Conservation (phyloP, 2,797 vertebrate genomes). For the Ceryle rudis region DNA sequence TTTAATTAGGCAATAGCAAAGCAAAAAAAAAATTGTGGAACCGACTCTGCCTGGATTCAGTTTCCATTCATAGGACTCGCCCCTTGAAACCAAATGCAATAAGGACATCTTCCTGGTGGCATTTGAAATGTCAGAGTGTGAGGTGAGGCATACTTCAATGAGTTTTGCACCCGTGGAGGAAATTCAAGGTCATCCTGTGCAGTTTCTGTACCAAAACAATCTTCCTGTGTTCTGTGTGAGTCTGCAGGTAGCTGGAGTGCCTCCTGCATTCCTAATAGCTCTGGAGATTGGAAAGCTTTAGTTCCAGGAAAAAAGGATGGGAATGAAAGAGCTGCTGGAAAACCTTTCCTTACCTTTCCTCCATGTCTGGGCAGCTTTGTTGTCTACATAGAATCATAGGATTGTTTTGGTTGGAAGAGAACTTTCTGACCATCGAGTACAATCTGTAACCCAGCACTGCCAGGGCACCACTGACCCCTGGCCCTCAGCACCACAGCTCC, state of each 20-base stretch:
- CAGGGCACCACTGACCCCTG: background rate
- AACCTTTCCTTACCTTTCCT: background rate
- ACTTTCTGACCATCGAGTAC: background rate
- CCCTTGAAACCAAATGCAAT: background rate
- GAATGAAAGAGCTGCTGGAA: background rate
- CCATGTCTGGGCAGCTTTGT: background rate
- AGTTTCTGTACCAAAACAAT: background rate
- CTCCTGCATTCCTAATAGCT: background rate
- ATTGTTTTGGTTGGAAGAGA: background rate
- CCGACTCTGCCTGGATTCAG: background rate
- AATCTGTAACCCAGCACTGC: background rate
- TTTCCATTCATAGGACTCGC: slow-evolving; percentile 15
- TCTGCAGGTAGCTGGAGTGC: background rate
- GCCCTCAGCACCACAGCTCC: no score
- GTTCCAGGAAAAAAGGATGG: background rate
- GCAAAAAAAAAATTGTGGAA: background rate
- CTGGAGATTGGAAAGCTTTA: background rate
- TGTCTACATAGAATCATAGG: background rate
- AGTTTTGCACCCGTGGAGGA: background rate
- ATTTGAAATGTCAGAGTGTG: background rate
- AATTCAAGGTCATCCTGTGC: background rate
- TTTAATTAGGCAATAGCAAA: slow-evolving; percentile 60
- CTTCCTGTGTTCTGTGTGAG: background rate
- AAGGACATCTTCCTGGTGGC: background rate
- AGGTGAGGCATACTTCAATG: background rate